phyloP scores from a whole-genome alignment of 2,888 invertebrate genomes.

The Seira ritae region DNA sequence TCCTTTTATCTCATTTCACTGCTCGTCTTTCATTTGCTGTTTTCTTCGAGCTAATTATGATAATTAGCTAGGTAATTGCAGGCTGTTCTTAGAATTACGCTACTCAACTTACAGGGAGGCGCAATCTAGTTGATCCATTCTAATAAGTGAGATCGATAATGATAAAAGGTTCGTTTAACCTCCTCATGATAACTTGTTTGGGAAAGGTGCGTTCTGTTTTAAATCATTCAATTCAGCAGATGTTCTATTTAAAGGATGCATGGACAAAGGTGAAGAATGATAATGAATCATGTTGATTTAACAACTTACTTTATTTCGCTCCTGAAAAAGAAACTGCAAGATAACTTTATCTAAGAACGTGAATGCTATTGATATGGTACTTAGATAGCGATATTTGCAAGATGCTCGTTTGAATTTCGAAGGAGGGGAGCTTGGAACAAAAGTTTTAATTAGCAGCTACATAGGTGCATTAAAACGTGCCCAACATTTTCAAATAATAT shows the following conservation, averaged over 20 bases:
- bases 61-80: constrained; percentile 71
- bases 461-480: too few species aligned
- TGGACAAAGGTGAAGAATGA: not conserved
- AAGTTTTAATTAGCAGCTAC: too few species aligned
- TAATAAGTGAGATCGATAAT: too few species aligned
- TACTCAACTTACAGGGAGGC: constrained; percentile 47
- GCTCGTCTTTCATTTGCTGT: constrained; percentile 44
- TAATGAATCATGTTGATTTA: too few species aligned
- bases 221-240: constrained; percentile 33
- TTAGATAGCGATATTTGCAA: not conserved
- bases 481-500: too few species aligned
- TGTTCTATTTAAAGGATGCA: constrained; percentile 48
- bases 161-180: too few species aligned
- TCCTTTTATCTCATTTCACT: not conserved
- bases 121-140: not conserved
- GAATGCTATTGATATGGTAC: too few species aligned
- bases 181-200: too few species aligned
- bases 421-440: too few species aligned
- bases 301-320: too few species aligned
- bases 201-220: not conserved
- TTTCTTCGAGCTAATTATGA: constrained; percentile 62
- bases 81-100: constrained; percentile 70
- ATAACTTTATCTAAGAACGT: not conserved
- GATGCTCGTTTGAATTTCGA: not conserved
- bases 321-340: not conserved